Evolutionary conservation across 2,888 invertebrate species (phyloP), one percentile per base, ranked within the genome.

Genomic region (Agonum fuliginosum): DNA sequence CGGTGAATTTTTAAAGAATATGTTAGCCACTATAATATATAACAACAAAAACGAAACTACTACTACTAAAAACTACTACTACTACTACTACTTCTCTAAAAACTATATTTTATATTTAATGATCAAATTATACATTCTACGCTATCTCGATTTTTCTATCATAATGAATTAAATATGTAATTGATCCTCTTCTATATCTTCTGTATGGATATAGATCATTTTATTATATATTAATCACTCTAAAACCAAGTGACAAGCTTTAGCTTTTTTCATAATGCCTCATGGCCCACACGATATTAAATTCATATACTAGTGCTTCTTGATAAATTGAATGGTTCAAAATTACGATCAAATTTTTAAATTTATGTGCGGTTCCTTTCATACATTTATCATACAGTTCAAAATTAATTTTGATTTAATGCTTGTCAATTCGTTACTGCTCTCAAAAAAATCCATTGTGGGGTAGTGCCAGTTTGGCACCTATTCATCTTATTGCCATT

Each of bases 221-320:
- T 12, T 24, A 20, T 24, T 24, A 54, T 24, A 24, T 54, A 54
- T 54, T 54, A 54, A 54, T 54, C 54, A 54, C 54, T 24, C 24
- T 4, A 54, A 54, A 54, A 24, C 24, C 22, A 54, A 54, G 54
- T 54, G 54, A 54, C 24, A 54, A 54, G 22, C 54, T 24, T 54
- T 54, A 3, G 54, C 54, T 54, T 54, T 54, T 54, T 54, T 54
- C 54, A 54, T 54, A 54, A 54, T 54, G 54, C n/a, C 20, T 51
- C 10, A 22, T 54, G n/a, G 6, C 20, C 22, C 10, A 22, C 24
- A n/a, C 24, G 24, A 54, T 54, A 54, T 54, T 54, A 54, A 54
- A 54, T 54, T 54, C 54, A 20, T 54, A 24, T 54, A 54, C 37
- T 37, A 37, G 37, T 1, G 12, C n/a, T 54, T 54, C 54, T 54